Percentiles rank a stretch among this genome's conserved stretches.
phyloP scores from a whole-genome alignment of 2,113 vertebrate species.

The Poicephalus meyeri region DNA sequence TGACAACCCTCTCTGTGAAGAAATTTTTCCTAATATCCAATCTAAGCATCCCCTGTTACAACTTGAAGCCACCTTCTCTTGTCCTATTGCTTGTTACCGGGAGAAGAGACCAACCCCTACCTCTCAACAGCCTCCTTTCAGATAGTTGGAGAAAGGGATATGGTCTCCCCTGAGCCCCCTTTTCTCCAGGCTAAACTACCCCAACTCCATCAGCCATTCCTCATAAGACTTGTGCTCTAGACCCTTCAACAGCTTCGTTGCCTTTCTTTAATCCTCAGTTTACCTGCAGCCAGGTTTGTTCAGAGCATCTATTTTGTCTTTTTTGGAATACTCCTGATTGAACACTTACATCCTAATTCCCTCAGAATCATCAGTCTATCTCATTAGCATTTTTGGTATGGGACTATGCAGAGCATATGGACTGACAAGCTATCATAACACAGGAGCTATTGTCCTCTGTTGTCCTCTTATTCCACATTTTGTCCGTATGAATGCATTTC shows the following conservation, averaged over 20 bases:
- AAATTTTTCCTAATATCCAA: neutral
- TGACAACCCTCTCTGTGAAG: neutral
- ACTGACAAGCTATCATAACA: neutral
- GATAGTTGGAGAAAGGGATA: neutral
- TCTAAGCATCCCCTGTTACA: neutral
- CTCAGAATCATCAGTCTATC: neutral
- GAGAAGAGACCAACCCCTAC: neutral
- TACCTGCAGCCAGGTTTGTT: neutral
- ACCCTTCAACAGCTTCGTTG: neutral
- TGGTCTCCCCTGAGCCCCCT: neutral
- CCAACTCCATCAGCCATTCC: neutral
- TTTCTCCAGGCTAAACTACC: neutral
- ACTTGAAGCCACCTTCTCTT: neutral
- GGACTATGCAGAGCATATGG: neutral
- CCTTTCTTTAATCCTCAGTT: neutral
- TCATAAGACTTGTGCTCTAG: neutral
- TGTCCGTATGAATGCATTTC: accelerated
- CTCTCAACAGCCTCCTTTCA: neutral
- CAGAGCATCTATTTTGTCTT: neutral
- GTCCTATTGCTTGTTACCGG: neutral
- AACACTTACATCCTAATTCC: neutral
- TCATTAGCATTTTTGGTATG: neutral
- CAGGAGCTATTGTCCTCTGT: neutral
- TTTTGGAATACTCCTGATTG: neutral
- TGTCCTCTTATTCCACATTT: neutral